These are phyloP conservation scores for Nymphalis polychloros DNA, from an alignment of 2,888 invertebrate genomes.

Conservation along the genomic window DNA sequence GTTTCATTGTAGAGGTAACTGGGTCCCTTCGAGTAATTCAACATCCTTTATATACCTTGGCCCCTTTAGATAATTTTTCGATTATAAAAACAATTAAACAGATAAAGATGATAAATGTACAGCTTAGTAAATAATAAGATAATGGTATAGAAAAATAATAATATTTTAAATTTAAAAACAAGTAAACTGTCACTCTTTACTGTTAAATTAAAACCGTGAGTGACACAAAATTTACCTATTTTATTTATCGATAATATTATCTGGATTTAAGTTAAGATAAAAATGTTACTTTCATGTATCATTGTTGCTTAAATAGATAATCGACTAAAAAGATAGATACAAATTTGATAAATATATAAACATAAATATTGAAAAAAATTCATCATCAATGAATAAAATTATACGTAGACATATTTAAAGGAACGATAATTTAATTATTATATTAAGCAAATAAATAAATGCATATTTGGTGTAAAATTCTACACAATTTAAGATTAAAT, in stretches of 20 bases:
- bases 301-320: too few species aligned
- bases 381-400: too few species aligned
- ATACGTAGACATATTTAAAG: too few species aligned
- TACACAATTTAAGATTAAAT: too few species aligned
- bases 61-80: slow-evolving; percentile 7
- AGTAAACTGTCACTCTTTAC: background rate
- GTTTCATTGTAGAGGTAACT: slow-evolving; percentile 36
- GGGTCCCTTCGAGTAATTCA: slow-evolving; percentile 4
- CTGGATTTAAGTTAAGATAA: slow-evolving; percentile 9
- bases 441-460: too few species aligned
- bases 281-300: background rate
- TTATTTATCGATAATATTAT: slow-evolving; percentile 2
- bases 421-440: too few species aligned
- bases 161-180: background rate
- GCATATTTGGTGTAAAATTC: too few species aligned
- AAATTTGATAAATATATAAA: too few species aligned
- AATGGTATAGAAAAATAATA: slow-evolving; percentile 1
- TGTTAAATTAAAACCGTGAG: background rate
- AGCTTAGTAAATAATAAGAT: background rate
- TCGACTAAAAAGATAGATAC: too few species aligned
- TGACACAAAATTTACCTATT: background rate
- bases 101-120: slow-evolving; percentile 6
- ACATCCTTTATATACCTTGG: slow-evolving; percentile 26
- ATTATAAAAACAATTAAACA: slow-evolving; percentile 13
- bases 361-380: too few species aligned